Evolutionary conservation across 2,113 vertebrate genomes (phyloP), one percentile per base, ranked within the genome.

Genomic region (Leucosticte australis): DNA sequence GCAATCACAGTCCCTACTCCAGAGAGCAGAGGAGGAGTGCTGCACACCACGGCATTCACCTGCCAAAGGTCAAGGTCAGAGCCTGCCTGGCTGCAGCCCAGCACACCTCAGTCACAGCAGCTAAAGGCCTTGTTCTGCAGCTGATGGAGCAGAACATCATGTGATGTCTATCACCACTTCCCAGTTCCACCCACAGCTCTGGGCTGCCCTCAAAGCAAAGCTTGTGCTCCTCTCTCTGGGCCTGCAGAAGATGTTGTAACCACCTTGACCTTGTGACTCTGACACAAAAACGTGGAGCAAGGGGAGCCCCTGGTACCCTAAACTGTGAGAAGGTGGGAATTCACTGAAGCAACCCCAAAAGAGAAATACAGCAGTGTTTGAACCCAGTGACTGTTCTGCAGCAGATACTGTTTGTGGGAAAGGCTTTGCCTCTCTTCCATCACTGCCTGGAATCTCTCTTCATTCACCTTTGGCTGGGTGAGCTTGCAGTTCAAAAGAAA

Each of bases 51-150:
- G 15, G 26, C 4, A 20, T 14, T 64, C 71, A 87, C 89, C 87
- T 84, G 81, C 26, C 44, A 82, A 82, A 87, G 84, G 92, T 82
- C 73, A 95, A 91, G 95, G 96, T 95, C 74, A 87, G 75, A 95
- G 73, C 52, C 77, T 87, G 73, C 68, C 89, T 84, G 83, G 77
- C 73, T 96, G 81, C 64, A 89, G 92, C 68, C 59, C 9, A 18
- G 27, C 74, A 81, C 83, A 82, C 81, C 78, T 92, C 55, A 87
- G 71, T 91, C 81, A 71, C 92, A 81, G 55, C 28, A 84, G 49
- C 42, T 94, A 81, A 94, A 70, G 87, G 87, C 59, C 87, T 62
- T 55, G 83, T 22, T 73, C 46, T 63, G 76, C 26, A 67, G 89
- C 69, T 0, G 0, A 6, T 87, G 93, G 92, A 91, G 93, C 93